Evolutionary conservation across 1,140 invertebrate species (phyloP).

Genomic region (Hydropsyche tenuis): DNA sequence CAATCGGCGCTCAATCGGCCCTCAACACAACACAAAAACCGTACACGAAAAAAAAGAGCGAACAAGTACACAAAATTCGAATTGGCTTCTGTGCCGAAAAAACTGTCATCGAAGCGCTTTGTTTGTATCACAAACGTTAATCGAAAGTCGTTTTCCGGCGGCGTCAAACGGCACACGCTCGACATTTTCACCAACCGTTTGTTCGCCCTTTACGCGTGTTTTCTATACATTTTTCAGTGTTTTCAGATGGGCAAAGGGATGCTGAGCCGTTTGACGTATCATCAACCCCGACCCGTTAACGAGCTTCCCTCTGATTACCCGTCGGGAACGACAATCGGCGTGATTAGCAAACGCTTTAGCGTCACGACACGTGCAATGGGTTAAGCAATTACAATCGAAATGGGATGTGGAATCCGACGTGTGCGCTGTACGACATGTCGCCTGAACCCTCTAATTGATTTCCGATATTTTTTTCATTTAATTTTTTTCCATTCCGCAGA

Average conservation of each 20-base stretch:
- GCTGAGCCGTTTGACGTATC: too few relatives aligned
- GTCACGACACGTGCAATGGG: slow-evolving; percentile 12
- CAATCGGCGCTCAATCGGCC: too few relatives aligned
- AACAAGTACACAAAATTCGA: background rate
- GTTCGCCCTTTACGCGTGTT: too few relatives aligned
- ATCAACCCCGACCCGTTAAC: background rate
- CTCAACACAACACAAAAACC: background rate
- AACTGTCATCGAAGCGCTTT: background rate
- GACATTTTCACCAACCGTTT: background rate
- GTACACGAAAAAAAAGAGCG: background rate
- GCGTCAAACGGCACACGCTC: background rate
- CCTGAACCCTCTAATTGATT: slow-evolving; percentile 3
- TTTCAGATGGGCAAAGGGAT: too few relatives aligned
- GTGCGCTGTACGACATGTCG: background rate
- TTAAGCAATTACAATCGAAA: slow-evolving; percentile 4
- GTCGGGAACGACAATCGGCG: slow-evolving; percentile 6
- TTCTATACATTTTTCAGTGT: too few relatives aligned
- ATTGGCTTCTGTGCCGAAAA: background rate
- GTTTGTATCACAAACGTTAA: slow-evolving; percentile 13
- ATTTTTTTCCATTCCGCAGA: too few relatives aligned
- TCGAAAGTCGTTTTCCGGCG: background rate
- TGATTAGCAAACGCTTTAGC: slow-evolving; percentile 7
- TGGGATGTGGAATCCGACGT: background rate
- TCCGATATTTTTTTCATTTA: slow-evolving; percentile 10
- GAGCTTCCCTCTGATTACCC: slow-evolving; percentile 10